Base-by-base conservation (phyloP, 2,113 vertebrate genomes). In the Coracopsis vasa region DNA sequence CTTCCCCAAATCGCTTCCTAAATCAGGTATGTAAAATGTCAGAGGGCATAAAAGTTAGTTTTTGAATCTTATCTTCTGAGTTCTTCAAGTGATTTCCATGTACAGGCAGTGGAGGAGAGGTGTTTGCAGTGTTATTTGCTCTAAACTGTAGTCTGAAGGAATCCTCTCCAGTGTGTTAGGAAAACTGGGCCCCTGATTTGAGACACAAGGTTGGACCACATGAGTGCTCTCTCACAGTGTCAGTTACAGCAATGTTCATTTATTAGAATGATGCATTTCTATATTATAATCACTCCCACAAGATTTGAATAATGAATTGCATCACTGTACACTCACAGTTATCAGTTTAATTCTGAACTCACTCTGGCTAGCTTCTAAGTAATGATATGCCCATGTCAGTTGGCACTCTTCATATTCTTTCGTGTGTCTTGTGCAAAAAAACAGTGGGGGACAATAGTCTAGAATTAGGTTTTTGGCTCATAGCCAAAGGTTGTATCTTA, bases 1-100 rank as follows among this genome's bases (percentile, higher is more conserved):
- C 91, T 99, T 99, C 91, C 99, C 99, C 21, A 99, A 99, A 92
- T 98, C 99, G 23, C 92, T 98, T 82, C 97, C 98, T 78, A 98
- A 97, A 82, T 98, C 98, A 51, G 98, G 99, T 99, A 97, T 8
- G 2, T 56, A 21, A 54, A 74, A 60, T 61, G 29, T 8, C 8
- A 29, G 47, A 47, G 25, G 37, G 14, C 10, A 9, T 48, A 56
- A 56, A 58, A 10, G 23, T 90, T 90, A 31, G 15, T 18, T n/a
- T n/a, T n/a, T n/a, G n/a, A n/a, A 25, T 58, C n/a, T 23, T 47
- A 9, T 10, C 3, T 58, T 51, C 19, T 44, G 16, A 6, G 8
- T 65, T 83, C 6, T 65, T 80, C 37, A 45, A 15, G 58, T 62
- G 17, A 13, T 35, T 9, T 93, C 11, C 6, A 1, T 10, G 5